A percentile compares a stretch with the other conserved stretches of the same genome.
phyloP scores from a whole-genome alignment of 2,113 vertebrate species.

The Aspiorhynchus laticeps region DNA sequence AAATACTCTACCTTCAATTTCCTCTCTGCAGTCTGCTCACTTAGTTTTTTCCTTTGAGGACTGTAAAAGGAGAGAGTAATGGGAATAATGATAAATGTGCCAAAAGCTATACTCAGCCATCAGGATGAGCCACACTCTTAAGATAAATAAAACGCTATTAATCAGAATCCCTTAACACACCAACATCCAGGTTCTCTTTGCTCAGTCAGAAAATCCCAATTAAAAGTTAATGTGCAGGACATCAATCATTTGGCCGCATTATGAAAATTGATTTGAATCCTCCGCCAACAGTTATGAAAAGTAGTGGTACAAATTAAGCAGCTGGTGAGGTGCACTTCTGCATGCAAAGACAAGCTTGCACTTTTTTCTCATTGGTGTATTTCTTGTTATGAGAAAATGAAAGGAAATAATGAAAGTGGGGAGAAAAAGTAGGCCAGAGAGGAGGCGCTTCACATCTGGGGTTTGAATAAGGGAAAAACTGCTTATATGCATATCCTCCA shows the following conservation, averaged over 20 bases:
- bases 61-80: constrained; percentile 19
- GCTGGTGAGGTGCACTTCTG: neutral
- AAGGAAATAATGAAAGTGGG: constrained; percentile 18
- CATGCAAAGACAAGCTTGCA: constrained; percentile 46
- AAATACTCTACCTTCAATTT: neutral
- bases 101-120: constrained; percentile 15
- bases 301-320: constrained; percentile 23
- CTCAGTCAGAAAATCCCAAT: constrained; percentile 63
- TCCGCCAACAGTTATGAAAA: constrained; percentile 34
- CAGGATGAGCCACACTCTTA: constrained; percentile 22
- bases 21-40: neutral
- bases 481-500: neutral
- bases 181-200: constrained; percentile 31
- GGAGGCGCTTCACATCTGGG: neutral
- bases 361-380: constrained; percentile 44
- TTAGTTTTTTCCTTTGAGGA: neutral
- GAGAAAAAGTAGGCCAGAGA: constrained; percentile 8
- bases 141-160: constrained; percentile 48
- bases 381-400: constrained; percentile 21
- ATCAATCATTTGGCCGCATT: constrained; percentile 61
- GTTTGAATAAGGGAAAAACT: neutral
- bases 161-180: constrained; percentile 45
- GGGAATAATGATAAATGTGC: constrained; percentile 44
- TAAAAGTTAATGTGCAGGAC: constrained; percentile 63
- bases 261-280: constrained; percentile 66